Evolutionary conservation across 2,888 invertebrate genomes (phyloP), one percentile per base, ranked within the genome.

Genomic region (Crepidodera aurea): DNA sequence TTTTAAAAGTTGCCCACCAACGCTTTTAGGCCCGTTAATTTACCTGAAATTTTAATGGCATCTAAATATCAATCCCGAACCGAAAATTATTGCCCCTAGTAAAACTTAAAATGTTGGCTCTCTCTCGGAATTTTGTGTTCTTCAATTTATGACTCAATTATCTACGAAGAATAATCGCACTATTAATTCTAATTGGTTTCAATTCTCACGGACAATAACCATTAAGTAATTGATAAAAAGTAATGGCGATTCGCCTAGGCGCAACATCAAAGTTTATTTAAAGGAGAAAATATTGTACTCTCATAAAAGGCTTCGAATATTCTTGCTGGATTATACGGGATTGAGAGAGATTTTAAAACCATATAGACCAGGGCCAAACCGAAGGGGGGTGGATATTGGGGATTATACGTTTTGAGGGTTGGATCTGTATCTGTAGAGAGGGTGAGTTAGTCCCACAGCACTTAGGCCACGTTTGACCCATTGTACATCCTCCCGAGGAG

Each of bases 211-310:
- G 51, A 51, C 19, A 51, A 51, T 51, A 51, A 51, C 51, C 51
- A 51, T 51, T 51, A 51, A 51, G 19, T 51, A 51, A 51, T 51
- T 51, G 51, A 51, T 51, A 51, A 51, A 25, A 51, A 51, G 50
- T 50, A 10, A 29, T 50, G 12, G 29, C 29, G 10, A 22, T 29
- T 50, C 37, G 6, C 37, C 37, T 12, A 37, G 13, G n/a, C 37
- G n/a, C n/a, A n/a, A n/a, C n/a, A n/a, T n/a, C n/a, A n/a, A n/a
- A n/a, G n/a, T n/a, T n/a, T n/a, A n/a, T n/a, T n/a, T n/a, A n/a
- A n/a, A n/a, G n/a, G n/a, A n/a, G n/a, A n/a, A n/a, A n/a, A n/a
- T n/a, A n/a, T n/a, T n/a, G n/a, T n/a, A n/a, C n/a, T n/a, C n/a
- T n/a, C n/a, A n/a, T n/a, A n/a, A n/a, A n/a, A n/a, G n/a, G n/a